Percentiles rank a stretch among this genome's conserved stretches.
These are phyloP conservation scores for Oscheius sp. DNA, from an alignment of 1,140 invertebrate genomes.

Conservation along the genomic window DNA sequence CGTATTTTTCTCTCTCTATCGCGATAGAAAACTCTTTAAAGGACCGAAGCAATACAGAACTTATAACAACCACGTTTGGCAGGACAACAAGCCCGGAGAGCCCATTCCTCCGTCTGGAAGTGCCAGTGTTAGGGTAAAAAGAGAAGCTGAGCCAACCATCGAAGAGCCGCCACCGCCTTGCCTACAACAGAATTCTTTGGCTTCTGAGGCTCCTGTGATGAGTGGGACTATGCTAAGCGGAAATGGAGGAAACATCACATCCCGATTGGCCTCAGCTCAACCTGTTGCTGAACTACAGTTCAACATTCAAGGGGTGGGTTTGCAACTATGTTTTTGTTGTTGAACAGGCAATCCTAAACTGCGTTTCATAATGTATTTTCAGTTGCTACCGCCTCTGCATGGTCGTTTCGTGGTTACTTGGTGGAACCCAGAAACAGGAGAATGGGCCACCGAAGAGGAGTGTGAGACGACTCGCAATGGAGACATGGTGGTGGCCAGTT, in stretches of 20 bases:
- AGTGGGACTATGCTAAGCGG: not conserved
- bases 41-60: not conserved
- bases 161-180: not conserved
- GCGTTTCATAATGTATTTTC: too few relatives aligned
- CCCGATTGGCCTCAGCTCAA: not conserved
- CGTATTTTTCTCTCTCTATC: constrained; percentile 23
- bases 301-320: constrained; percentile 7
- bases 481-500: constrained; percentile 1
- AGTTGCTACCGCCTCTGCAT: constrained; percentile 16
- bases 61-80: not conserved
- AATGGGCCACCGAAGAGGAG: constrained; percentile 4
- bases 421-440: not conserved
- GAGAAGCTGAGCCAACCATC: not conserved
- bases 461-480: not conserved
- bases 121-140: not conserved
- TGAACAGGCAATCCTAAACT: too few relatives aligned
- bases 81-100: not conserved
- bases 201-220: constrained; percentile 1
- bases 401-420: constrained; percentile 8
- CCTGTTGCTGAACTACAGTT: constrained; percentile 18
- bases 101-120: not conserved
- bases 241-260: not conserved
- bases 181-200: not conserved
- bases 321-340: too few relatives aligned
- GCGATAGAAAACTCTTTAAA: constrained; percentile 8